Percentiles rank a stretch among this genome's conserved stretches.
These are phyloP conservation scores for Heliconius ethilla DNA, from an alignment of 2,888 invertebrate genomes.

Conservation along the genomic window DNA sequence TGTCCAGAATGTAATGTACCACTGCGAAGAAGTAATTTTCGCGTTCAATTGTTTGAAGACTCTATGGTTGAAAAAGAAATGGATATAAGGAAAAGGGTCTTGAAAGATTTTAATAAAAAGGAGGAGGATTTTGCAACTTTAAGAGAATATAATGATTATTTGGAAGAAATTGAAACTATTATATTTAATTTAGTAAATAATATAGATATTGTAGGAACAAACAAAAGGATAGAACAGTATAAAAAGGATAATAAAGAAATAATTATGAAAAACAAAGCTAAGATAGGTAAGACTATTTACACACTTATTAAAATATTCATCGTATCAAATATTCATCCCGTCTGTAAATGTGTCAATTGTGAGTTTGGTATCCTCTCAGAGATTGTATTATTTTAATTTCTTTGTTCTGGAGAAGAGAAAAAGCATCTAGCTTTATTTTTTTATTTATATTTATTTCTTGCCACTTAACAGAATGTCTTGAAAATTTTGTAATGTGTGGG, in stretches of 20 bases:
- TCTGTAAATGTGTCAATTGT: no score
- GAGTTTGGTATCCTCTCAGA: no score
- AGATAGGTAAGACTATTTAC: conserved; percentile 75
- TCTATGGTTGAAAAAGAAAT: conserved; percentile 98
- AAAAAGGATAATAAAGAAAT: conserved; percentile 94
- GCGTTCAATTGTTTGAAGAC: conserved; percentile 98
- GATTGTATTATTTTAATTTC: no score
- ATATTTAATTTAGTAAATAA: conserved; percentile 95
- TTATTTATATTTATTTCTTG: no score
- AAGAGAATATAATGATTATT: conserved; percentile 96
- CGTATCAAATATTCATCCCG: no score
- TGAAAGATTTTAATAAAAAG: conserved; percentile 96
- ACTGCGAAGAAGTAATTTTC: conserved; percentile 92
- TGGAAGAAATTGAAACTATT: conserved; percentile 96
- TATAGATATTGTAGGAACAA: conserved; percentile 93
- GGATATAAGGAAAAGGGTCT: conserved; percentile 93
- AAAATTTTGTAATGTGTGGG: no score
- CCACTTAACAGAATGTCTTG: no score
- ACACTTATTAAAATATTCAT: no score
- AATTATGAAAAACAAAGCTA: conserved; percentile 90
- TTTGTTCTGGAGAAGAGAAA: no score
- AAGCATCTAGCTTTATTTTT: no score
- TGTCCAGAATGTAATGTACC: conserved; percentile 97
- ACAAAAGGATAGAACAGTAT: conserved; percentile 94
- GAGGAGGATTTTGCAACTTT: conserved; percentile 94